Percentiles rank a stretch among this genome's conserved stretches.
These are phyloP conservation scores for Nephotettix cincticeps DNA, from an alignment of 1,140 invertebrate species.

Conservation along the genomic window DNA sequence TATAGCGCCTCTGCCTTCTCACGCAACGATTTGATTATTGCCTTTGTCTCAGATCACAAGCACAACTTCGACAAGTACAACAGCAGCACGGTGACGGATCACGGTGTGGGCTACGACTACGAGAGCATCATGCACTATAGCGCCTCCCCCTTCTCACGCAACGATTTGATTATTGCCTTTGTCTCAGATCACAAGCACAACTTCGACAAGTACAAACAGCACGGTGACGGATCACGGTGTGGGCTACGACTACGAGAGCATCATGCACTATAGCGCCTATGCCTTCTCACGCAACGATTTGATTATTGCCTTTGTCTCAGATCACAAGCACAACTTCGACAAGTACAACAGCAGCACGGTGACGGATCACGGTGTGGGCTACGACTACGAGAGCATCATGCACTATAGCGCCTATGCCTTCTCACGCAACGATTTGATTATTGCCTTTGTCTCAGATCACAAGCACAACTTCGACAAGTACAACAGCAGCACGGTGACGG, in stretches of 20 bases:
- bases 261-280: no score
- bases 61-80: no score
- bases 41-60: no score
- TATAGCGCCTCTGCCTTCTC: slow-evolving; percentile 74
- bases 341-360: slow-evolving; percentile 52
- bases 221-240: no score
- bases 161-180: background rate
- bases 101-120: no score
- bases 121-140: no score
- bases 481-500: slow-evolving; percentile 58
- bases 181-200: slow-evolving; percentile 26
- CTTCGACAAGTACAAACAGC: slow-evolving; percentile 44
- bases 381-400: slow-evolving; percentile 80
- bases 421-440: slow-evolving; percentile 65
- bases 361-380: slow-evolving; percentile 61
- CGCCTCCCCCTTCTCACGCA: no score
- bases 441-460: slow-evolving; percentile 13
- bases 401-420: slow-evolving; percentile 77
- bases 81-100: no score
- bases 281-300: no score
- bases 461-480: slow-evolving; percentile 28
- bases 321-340: slow-evolving; percentile 26
- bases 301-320: slow-evolving; percentile 8
- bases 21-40: slow-evolving; percentile 63
- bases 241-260: no score